Base-by-base conservation (phyloP, 53 echinoderm and acorn worm genomes). In the Echinarachnius parma region DNA sequence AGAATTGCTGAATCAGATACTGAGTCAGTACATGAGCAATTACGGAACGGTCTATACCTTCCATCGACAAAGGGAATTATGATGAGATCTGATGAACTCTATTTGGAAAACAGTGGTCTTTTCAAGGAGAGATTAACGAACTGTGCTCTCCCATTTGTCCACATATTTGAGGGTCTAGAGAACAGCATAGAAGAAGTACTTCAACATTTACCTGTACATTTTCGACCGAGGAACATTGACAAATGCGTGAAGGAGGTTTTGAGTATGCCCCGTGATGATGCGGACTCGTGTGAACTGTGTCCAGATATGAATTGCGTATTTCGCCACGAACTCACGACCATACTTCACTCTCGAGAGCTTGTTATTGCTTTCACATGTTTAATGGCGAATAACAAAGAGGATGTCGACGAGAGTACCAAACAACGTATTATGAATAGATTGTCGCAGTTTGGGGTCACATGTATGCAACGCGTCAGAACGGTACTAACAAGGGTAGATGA, bases 191-290 rank as follows among this genome's bases (percentile, higher is more conserved):
- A 9, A 64, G 46, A 64, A 4, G 64, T 46, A 24, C 26, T 64
- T 0, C 9, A 14, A 4, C 27, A 16, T 28, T 46, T 64, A 28
- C 64, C 64, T 28, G 46, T 45, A 15, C 4, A 14, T 0, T 11
- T 64, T 44, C 25, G 25, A 28, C 64, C 64, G 4, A 64, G n/a
- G 22, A 13, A 8, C 25, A 39, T 45, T 15, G 46, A 46, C 46
- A 64, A 28, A n/a, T n/a, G 46, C 8, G 64, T 64, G 18, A 64
- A 9, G 28, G 64, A 64, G 46, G 4, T 15, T 27, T 28, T 64
- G 25, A 64, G 37, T 44, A 63, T 18, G 47, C 8, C 23, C 24
- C 44, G 28, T 2, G 28, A 26, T 2, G 47, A 10, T 42, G 37
- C 45, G 16, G 15, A 11, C 21, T 26, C 26, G 19, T 64, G 64